Evolutionary conservation across 2,113 vertebrate species (phyloP).

Genomic region (Pteronura brasiliensis): DNA sequence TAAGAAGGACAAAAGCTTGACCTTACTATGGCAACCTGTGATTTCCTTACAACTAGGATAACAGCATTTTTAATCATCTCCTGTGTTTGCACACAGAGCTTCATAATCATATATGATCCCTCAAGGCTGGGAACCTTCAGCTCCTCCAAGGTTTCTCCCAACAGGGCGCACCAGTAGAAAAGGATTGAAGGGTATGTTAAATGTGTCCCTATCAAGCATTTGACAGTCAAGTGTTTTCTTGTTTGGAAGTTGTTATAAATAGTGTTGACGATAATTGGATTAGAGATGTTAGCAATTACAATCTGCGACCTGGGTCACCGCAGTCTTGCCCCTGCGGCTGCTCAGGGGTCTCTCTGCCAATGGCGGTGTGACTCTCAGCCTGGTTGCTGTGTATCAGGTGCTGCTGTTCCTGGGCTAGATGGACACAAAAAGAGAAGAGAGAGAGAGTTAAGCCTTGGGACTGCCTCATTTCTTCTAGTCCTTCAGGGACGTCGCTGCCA

Average conservation of each 20-base stretch:
- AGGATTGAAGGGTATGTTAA: background rate
- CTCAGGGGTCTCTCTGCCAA: background rate
- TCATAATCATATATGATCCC: background rate
- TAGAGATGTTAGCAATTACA: background rate
- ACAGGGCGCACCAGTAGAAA: background rate
- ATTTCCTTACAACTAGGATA: background rate
- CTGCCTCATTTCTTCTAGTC: background rate
- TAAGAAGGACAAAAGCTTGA: background rate
- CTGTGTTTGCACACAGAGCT: background rate
- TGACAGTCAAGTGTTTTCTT: slow-evolving; percentile 13
- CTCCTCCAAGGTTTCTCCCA: background rate
- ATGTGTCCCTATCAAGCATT: background rate
- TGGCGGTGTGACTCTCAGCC: slow-evolving; percentile 80
- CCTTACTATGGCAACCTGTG: background rate
- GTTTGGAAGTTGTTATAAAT: slow-evolving; percentile 16
- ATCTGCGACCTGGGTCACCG: slow-evolving; percentile 75
- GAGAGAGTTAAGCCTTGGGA: background rate
- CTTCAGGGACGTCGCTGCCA: background rate
- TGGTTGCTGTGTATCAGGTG: slow-evolving; percentile 74
- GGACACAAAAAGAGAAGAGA: background rate
- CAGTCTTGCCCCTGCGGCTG: slow-evolving; percentile 38
- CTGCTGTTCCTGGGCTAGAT: slow-evolving; percentile 68
- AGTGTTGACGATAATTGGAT: background rate
- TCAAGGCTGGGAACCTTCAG: background rate
- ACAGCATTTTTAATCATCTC: background rate